Conservation (phyloP, 2,113 vertebrate genomes). For the Acrocephalus arundinaceus region DNA sequence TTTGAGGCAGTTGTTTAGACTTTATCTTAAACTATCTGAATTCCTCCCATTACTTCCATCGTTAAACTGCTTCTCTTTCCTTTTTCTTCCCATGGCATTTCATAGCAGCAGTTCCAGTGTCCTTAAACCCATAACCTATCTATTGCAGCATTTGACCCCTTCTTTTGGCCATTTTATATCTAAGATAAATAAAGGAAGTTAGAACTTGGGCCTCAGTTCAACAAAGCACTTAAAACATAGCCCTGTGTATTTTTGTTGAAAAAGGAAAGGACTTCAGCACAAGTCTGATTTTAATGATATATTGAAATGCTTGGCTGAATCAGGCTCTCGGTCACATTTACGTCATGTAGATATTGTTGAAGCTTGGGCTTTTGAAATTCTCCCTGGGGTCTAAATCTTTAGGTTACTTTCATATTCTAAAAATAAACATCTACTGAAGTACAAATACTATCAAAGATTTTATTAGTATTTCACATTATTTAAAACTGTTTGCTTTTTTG, state of each 20-base stretch:
- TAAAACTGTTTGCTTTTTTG: background rate
- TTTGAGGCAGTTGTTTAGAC: background rate
- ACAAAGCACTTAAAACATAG: slow-evolving; percentile 58
- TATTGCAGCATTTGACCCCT: slow-evolving; percentile 50
- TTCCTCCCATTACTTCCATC: background rate
- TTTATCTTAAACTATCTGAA: slow-evolving; percentile 21
- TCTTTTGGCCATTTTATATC: slow-evolving; percentile 43
- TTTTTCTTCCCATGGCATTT: background rate
- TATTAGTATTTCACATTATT: background rate
- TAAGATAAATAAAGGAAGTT: slow-evolving; percentile 69
- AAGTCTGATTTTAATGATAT: slow-evolving; percentile 21
- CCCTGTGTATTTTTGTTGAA: slow-evolving; percentile 29
- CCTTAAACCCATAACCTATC: slow-evolving; percentile 25
- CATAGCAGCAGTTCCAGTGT: background rate
- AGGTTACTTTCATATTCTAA: background rate
- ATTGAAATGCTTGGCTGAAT: background rate
- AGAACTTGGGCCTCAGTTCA: slow-evolving; percentile 59
- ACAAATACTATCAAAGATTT: background rate
- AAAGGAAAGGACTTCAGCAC: slow-evolving; percentile 5
- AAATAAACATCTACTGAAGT: background rate
- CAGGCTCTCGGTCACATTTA: background rate
- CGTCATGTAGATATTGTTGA: background rate
- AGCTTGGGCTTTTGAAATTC: background rate
- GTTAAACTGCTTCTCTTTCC: background rate
- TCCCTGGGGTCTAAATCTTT: background rate